Percentiles rank a stretch among this genome's conserved stretches.
Evolutionary conservation across 2,797 vertebrate species (phyloP).

Genomic region (Distichodus sexfasciatus): DNA sequence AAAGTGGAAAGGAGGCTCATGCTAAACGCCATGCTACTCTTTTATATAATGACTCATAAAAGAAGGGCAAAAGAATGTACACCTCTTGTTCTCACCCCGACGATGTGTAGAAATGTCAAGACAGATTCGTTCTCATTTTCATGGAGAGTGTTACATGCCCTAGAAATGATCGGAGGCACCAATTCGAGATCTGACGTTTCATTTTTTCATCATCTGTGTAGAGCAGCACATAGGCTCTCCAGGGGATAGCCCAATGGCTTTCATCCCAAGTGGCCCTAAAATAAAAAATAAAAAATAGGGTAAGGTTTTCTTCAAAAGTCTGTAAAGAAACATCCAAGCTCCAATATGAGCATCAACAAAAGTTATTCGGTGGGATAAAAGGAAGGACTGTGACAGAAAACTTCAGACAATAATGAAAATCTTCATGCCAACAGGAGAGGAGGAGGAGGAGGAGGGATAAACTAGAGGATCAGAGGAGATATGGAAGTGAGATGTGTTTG

Average conservation of each 20-base stretch:
- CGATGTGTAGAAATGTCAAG: conserved; percentile 26
- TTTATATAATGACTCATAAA: not conserved
- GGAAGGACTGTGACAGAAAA: conserved; percentile 18
- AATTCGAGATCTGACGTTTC: conserved; percentile 42
- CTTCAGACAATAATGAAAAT: conserved; percentile 36
- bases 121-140: conserved; percentile 11
- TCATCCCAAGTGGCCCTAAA: not conserved
- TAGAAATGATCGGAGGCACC: conserved; percentile 38
- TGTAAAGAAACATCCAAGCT: conserved; percentile 13
- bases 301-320: conserved; percentile 3
- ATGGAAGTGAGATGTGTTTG: conserved; percentile 48
- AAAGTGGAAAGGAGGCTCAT: no score
- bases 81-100: not conserved
- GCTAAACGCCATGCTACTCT: not conserved
- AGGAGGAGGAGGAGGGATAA: conserved; percentile 17
- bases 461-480: conserved; percentile 31
- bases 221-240: not conserved
- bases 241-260: conserved; percentile 5
- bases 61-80: not conserved
- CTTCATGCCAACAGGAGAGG: conserved; percentile 10
- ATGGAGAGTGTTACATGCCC: conserved; percentile 36
- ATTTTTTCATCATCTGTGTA: conserved; percentile 19
- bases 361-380: conserved; percentile 21
- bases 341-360: conserved; percentile 32
- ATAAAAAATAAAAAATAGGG: not conserved